A percentile compares a stretch with the other conserved stretches of the same genome.
phyloP scores from a whole-genome alignment of 2,797 vertebrate genomes.

The Acanthis flammea region DNA sequence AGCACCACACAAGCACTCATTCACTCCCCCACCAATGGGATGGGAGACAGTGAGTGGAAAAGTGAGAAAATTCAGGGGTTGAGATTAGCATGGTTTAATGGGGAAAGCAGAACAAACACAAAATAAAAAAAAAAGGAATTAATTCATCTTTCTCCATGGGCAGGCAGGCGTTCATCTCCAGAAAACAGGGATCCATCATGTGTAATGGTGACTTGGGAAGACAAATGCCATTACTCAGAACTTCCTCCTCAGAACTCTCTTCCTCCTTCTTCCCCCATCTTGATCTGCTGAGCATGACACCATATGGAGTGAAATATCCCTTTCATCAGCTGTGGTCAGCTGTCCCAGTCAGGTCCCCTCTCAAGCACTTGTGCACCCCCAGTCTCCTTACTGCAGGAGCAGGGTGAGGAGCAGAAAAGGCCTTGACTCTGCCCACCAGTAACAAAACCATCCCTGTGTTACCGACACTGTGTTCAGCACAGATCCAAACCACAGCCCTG shows the following conservation, averaged over 20 bases:
- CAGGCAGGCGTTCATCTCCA: background rate
- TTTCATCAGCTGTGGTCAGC: background rate
- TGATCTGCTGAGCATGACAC: background rate
- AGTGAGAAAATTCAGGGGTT: background rate
- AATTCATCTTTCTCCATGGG: background rate
- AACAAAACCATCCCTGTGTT: background rate
- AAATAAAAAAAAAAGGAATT: background rate
- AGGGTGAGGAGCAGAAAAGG: background rate
- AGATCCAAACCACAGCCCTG: background rate
- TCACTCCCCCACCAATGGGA: background rate
- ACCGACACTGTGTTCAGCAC: rapidly evolving
- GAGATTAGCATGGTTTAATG: background rate
- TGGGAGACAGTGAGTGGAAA: background rate
- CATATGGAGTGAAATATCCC: no score
- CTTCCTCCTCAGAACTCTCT: rapidly evolving
- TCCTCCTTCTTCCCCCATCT: background rate
- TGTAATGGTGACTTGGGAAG: rapidly evolving
- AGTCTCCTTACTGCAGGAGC: background rate
- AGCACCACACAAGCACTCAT: background rate
- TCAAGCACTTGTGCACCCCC: background rate
- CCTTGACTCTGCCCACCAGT: background rate
- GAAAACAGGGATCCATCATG: background rate
- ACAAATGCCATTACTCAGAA: background rate
- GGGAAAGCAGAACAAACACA: background rate
- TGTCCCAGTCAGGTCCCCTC: background rate